phyloP scores from a whole-genome alignment of 2,888 invertebrate species.

The Ditula angustiorana region DNA sequence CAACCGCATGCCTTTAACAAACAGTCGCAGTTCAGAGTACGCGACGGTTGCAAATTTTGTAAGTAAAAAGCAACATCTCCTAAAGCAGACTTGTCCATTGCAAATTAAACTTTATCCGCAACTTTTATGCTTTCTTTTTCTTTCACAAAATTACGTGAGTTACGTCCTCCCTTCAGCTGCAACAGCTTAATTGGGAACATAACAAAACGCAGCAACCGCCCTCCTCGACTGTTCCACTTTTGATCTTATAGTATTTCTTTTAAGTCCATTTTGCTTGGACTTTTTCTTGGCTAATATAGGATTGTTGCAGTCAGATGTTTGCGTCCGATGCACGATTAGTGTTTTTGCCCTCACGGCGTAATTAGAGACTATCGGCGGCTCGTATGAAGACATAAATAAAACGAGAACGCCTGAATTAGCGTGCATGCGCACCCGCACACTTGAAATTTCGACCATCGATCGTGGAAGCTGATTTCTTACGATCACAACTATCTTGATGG shows the following conservation, averaged over 20 bases:
- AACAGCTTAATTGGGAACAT: conserved; percentile 16
- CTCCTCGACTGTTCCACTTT: neutral
- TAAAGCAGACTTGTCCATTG: neutral
- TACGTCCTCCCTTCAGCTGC: conserved; percentile 8
- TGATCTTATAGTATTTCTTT: neutral
- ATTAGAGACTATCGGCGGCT: conserved; percentile 84
- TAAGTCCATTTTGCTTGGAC: neutral
- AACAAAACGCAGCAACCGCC: neutral
- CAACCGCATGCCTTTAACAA: conserved; percentile 24
- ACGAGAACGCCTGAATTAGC: conserved; percentile 75
- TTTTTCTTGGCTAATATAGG: neutral
- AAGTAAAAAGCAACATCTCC: neutral
- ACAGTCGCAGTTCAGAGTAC: conserved; percentile 11
- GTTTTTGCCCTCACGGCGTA: conserved; percentile 80
- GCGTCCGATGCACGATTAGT: conserved; percentile 78
- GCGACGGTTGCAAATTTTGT: neutral
- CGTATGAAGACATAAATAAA: conserved; percentile 86
- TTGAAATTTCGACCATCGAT: conserved; percentile 74
- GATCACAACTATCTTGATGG: conserved; percentile 51
- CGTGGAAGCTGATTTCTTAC: conserved; percentile 52
- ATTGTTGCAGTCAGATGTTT: conserved; percentile 32
- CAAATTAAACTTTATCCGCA: neutral
- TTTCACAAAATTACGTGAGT: neutral
- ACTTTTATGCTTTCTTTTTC: neutral
- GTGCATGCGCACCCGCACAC: conserved; percentile 54